Percentiles rank a stretch among this genome's conserved stretches.
These are phyloP conservation scores for Eubucco bourcierii DNA, from an alignment of 2,113 vertebrate species.

Conservation along the genomic window DNA sequence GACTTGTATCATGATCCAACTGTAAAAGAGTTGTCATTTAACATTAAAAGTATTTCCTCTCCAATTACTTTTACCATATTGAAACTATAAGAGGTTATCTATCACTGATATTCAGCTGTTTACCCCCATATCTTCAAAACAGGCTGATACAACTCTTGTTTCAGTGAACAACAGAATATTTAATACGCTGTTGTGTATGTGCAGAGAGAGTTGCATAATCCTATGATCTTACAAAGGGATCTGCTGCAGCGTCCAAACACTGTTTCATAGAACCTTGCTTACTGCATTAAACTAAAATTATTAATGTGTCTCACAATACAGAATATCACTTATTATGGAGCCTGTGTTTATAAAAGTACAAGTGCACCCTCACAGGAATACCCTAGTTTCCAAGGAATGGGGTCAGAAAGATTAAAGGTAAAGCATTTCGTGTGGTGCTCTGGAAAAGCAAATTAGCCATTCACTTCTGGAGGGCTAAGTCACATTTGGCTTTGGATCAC, in stretches of 20 bases:
- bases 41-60: neutral
- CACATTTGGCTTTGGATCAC: neutral
- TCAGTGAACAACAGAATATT: neutral
- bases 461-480: neutral
- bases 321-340: neutral
- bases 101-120: neutral
- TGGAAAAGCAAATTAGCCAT: neutral
- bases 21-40: neutral
- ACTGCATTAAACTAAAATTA: neutral
- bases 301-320: fast-evolving
- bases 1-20: neutral
- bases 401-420: neutral
- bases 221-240: neutral
- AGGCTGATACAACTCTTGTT: neutral
- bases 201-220: neutral
- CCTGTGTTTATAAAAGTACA: neutral
- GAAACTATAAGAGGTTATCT: neutral
- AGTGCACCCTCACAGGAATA: neutral
- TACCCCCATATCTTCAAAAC: neutral
- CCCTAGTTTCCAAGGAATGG: neutral
- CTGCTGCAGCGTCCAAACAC: neutral
- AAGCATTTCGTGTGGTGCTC: neutral
- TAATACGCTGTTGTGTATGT: neutral
- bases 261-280: neutral
- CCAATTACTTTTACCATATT: neutral